Evolutionary conservation across 2,888 invertebrate genomes (phyloP), one percentile per base, ranked within the genome.

Genomic region (Adineta ricciae): DNA sequence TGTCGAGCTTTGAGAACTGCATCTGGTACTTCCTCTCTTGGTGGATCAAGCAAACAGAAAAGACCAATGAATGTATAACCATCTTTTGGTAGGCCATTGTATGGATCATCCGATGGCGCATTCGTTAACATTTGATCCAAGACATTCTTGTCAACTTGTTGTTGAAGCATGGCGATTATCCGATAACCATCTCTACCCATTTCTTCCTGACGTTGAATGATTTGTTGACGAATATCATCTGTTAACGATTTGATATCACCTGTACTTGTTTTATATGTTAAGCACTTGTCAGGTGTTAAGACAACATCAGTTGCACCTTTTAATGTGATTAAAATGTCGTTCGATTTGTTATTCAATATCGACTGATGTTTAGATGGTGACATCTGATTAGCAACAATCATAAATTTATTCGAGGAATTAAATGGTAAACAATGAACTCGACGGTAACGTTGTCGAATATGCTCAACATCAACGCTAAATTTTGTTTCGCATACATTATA

Each of bases 371-470:
- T 82, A 11, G 82, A 52, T 27, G 32, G 11, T 52, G 3, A 21
- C 16, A 50, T 19, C 27, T 56, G 49, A 41, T 82, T 82, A 27
- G 52, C 27, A 52, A 41, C 78, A 54, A 84, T 84, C 84, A 84
- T 84, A 78, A 78, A 84, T 84, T 84, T 84, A 52, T 84, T 84
- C 54, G 50, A 82, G 11, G 82, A 82, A 82, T 84, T 84, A 46
- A 84, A 84, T 54, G 84, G 84, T 27, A 84, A 50, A 14, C 50
- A 49, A 27, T 27, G 8, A 19, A 83, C 8, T 19, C 27, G 27
- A 19, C 32, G 9, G 54, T 83, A 52, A 21, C 14, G 11, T n/a
- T 50, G 19, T 14, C n/a, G 11, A 36, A 83, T 52, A 36, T 83
- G n/a, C 11, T 64, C 64, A 64, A 64, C 64, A 32, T 52, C 32